phyloP scores from a whole-genome alignment of 2,888 invertebrate genomes.

The Caenorhabditis uteleia region DNA sequence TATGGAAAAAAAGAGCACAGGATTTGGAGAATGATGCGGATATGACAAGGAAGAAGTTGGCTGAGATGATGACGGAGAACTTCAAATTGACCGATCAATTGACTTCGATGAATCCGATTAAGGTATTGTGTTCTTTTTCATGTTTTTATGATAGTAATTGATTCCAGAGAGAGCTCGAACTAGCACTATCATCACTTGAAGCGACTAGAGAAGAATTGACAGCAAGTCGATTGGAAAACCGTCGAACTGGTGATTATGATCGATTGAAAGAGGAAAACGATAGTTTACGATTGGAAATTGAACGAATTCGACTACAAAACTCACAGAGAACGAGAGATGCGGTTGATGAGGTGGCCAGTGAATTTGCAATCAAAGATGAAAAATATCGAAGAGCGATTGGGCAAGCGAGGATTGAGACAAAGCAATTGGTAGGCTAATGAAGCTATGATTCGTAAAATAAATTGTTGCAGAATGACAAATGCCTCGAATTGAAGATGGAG shows the following conservation, averaged over 20 bases:
- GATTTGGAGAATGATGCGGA: slow-evolving; percentile 26
- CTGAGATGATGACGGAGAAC: slow-evolving; percentile 31
- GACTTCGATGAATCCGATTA: slow-evolving; percentile 3
- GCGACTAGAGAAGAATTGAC: slow-evolving; percentile 20
- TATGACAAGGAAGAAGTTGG: slow-evolving; percentile 17
- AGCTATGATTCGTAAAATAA: slow-evolving; percentile 17
- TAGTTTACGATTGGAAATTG: slow-evolving; percentile 26
- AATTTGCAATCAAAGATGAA: slow-evolving; percentile 19
- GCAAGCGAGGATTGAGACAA: neutral
- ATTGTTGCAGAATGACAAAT: slow-evolving; percentile 28
- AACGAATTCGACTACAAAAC: slow-evolving; percentile 9
- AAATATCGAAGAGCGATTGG: too few relatives aligned
- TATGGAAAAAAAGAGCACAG: slow-evolving; percentile 29
- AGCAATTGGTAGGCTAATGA: slow-evolving; percentile 13
- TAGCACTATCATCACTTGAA: slow-evolving; percentile 6
- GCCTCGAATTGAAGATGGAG: slow-evolving; percentile 22
- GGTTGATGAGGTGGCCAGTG: slow-evolving; percentile 14
- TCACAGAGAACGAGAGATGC: slow-evolving; percentile 6
- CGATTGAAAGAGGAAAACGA: slow-evolving; percentile 34
- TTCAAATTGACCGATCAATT: slow-evolving; percentile 23
- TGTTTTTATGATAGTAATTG: neutral
- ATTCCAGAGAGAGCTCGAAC: slow-evolving; percentile 14
- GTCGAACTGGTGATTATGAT: slow-evolving; percentile 34
- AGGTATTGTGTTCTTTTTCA: slow-evolving; percentile 2
- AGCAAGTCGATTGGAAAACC: slow-evolving; percentile 6